Evolutionary conservation across 2,888 invertebrate species (phyloP), one percentile per base, ranked within the genome.

Genomic region (Mesodorylaimus sp.): DNA sequence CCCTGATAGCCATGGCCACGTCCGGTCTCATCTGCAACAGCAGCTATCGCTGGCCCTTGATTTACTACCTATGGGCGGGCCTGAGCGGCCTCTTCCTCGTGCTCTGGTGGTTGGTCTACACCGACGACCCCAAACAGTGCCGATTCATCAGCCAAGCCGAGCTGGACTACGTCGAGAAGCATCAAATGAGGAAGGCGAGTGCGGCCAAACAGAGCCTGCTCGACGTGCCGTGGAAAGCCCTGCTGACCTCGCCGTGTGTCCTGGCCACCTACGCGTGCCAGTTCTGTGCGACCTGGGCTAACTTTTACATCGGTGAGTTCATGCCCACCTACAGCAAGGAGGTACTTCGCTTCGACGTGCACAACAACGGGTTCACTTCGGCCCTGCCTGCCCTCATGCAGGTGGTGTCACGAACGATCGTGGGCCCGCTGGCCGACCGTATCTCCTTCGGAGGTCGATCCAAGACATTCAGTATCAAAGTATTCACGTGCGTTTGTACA

Each of bases 241-340:
- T 57, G 26, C 29, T 57, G 26, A 27, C 45, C 3, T 54, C 50
- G 19, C 47, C 55, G 16, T 47, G 41, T 19, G 45, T 52, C 19
- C 51, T 23, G 47, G 47, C 47, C 24, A 50, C 50, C 16, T 10
- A 19, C 5, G 32, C 16, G 19, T 28, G 1, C 21, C 10, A 16
- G 26, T 19, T 48, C 5, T n/a, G 25, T 19, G 16, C 51, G 29
- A 19, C 36, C 19, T 29, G 47, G n/a, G 56, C 58, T 44, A 56
- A 59, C 42, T 55, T 55, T 23, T 51, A 61, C 19, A 51, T 60
- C 16, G 56, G 56, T 51, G 53, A 55, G 23, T 61, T 58, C 45
- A 52, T 62, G 2, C 61, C 61, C 2, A 52, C 56, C 16, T 61
- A 59, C 42, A 53, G 60, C 47, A 58, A 59, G 43, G 60, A 61